A percentile compares a stretch with the other conserved stretches of the same genome.
phyloP scores from a whole-genome alignment of 2,888 invertebrate species.

The Balanococcus diminutus region DNA sequence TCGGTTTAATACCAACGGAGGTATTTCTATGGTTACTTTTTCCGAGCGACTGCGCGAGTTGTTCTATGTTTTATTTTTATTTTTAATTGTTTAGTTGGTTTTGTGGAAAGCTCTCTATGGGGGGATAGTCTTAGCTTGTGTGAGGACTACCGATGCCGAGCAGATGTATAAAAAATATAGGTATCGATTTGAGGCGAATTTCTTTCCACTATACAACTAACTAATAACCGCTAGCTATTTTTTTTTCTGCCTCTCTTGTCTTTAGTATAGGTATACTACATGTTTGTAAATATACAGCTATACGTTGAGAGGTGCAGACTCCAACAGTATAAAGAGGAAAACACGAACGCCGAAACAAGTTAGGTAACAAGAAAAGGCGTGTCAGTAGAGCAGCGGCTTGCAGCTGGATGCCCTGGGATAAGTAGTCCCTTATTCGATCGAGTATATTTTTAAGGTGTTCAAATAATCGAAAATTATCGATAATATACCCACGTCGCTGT shows the following conservation, averaged over 20 bases:
- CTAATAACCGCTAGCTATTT: constrained; percentile 36
- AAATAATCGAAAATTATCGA: constrained; percentile 37
- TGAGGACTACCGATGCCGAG: neutral
- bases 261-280: neutral
- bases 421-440: constrained; percentile 25
- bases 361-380: constrained; percentile 48
- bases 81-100: neutral
- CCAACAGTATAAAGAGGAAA: constrained; percentile 1
- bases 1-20: constrained; percentile 46
- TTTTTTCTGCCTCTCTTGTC: neutral
- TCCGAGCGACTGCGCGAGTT: too few species aligned
- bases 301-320: neutral
- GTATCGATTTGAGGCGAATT: constrained; percentile 8
- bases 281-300: neutral
- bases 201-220: neutral
- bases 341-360: constrained; percentile 29
- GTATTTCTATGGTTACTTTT: neutral
- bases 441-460: neutral
- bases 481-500: neutral
- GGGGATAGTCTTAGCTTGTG: neutral
- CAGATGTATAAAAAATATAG: neutral
- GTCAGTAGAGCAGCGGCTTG: constrained; percentile 41
- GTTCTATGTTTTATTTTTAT: neutral
- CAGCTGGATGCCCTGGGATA: constrained; percentile 20
- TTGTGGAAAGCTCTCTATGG: neutral